A percentile compares a stretch with the other conserved stretches of the same genome.
phyloP scores from a whole-genome alignment of 2,797 vertebrate species.

The Chelmon rostratus region DNA sequence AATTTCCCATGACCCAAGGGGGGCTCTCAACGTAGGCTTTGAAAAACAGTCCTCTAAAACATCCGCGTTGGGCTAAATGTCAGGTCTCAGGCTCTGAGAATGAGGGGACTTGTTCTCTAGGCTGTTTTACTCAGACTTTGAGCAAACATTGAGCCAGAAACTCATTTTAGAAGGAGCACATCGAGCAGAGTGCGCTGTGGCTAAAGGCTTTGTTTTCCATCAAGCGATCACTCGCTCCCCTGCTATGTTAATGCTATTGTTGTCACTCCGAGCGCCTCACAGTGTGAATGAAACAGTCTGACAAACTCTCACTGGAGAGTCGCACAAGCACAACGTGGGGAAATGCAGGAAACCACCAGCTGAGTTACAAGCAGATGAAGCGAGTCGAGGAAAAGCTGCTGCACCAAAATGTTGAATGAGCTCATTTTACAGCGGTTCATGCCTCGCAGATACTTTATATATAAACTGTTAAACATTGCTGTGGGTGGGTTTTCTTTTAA shows the following conservation, averaged over 20 bases:
- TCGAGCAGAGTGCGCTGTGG: too few relatives aligned
- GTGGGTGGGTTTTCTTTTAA: not conserved
- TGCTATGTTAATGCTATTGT: conserved; percentile 51
- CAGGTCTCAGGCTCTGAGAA: conserved; percentile 27
- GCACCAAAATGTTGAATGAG: not conserved
- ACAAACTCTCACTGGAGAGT: conserved; percentile 14
- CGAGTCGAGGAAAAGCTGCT: not conserved
- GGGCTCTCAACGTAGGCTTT: conserved; percentile 36
- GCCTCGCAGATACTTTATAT: too few relatives aligned
- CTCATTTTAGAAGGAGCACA: not conserved
- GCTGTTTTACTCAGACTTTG: not conserved
- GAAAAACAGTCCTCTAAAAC: conserved; percentile 34
- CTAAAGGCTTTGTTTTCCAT: conserved; percentile 15
- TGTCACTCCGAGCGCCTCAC: conserved; percentile 8
- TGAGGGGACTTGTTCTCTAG: not conserved
- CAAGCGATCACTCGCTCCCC: not conserved
- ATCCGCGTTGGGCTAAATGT: conserved; percentile 26
- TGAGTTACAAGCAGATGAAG: not conserved
- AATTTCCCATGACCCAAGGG: conserved; percentile 76
- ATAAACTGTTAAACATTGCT: not conserved
- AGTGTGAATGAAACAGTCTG: conserved; percentile 24
- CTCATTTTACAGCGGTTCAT: not conserved
- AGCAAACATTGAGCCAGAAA: not conserved
- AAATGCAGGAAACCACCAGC: not conserved
- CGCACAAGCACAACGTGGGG: conserved; percentile 1